A percentile compares a stretch with the other conserved stretches of the same genome.
These are phyloP conservation scores for Hozukius guyotensis DNA, from an alignment of 2,797 vertebrate species.

Conservation along the genomic window DNA sequence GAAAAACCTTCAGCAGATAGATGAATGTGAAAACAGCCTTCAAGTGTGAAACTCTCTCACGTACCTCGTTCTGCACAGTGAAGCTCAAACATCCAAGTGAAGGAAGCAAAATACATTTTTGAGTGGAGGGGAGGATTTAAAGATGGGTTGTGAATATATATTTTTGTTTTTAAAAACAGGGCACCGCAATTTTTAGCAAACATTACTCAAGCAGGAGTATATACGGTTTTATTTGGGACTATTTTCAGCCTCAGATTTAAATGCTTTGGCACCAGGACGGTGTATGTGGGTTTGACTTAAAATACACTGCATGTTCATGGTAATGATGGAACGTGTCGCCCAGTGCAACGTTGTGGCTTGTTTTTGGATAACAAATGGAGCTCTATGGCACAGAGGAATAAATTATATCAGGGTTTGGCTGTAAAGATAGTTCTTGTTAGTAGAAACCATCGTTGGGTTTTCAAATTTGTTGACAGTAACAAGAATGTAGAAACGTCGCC, in stretches of 20 bases:
- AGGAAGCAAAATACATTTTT: background rate
- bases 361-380: background rate
- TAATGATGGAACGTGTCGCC: background rate
- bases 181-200: too few species aligned
- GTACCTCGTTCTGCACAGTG: background rate
- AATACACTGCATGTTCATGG: background rate
- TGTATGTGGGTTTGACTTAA: background rate
- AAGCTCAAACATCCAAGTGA: background rate
- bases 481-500: background rate
- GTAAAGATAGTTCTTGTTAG: background rate
- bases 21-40: too few species aligned
- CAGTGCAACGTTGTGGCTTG: background rate
- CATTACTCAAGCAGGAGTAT: background rate
- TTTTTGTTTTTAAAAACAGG: background rate
- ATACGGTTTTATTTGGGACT: background rate
- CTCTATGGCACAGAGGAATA: background rate
- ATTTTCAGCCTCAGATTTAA: background rate
- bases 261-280: background rate
- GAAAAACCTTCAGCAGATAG: background rate
- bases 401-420: background rate
- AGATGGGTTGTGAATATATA: background rate
- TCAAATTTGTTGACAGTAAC: background rate
- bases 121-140: background rate
- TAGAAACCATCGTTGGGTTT: background rate
- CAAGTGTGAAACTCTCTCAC: too few species aligned